Conservation (phyloP, 2,797 vertebrate genomes). For the Sebastes paucispinis region DNA sequence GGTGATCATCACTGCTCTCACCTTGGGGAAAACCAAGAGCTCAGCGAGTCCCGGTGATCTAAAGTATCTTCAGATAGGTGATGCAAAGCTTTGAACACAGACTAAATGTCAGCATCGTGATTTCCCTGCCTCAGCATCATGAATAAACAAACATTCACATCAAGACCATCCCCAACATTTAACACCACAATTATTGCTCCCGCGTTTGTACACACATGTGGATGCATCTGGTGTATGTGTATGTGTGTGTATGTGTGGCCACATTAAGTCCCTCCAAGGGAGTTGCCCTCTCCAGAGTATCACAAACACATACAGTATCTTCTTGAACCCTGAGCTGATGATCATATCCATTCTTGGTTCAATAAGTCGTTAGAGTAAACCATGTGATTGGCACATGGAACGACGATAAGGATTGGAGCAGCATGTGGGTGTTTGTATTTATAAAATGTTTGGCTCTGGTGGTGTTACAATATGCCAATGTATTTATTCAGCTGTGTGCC, state of each 20-base stretch:
- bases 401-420: not conserved
- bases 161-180: not conserved
- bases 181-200: not conserved
- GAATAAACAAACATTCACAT: constrained; percentile 38
- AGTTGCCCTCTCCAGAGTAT: no score
- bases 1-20: not conserved
- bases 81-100: not conserved
- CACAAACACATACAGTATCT: no score
- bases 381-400: not conserved
- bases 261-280: no score
- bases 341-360: not conserved
- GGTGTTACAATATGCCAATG: not conserved
- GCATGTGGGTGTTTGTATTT: constrained; percentile 12
- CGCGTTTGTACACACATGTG: not conserved
- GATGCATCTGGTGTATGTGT: not conserved
- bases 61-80: not conserved
- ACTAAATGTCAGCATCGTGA: constrained; percentile 28
- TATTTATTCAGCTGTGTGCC: constrained; percentile 17
- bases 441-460: not conserved
- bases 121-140: constrained; percentile 11
- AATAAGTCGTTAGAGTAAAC: constrained; percentile 1
- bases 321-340: not conserved
- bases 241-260: not conserved
- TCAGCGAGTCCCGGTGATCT: not conserved
- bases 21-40: not conserved